Base-by-base conservation (phyloP, 2,113 vertebrate species). In the Nycticryphes semicollaris region DNA sequence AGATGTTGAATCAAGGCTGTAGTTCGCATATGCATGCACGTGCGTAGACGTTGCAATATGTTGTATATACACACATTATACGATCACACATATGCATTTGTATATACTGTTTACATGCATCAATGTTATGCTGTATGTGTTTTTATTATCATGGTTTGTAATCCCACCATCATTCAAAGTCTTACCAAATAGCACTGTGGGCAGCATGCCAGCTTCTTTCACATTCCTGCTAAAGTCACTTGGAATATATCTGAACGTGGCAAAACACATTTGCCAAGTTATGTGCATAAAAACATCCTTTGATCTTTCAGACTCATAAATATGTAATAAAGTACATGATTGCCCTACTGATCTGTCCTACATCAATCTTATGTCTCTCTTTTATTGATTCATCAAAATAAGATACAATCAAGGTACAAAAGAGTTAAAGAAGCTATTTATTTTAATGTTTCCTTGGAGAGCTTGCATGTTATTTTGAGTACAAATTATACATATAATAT, bases 271-370 rank as follows among this genome's bases (percentile, higher is more conserved):
- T 98, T 98, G 98, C 98, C 98, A 98, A 98, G 98, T 97, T 98
- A 97, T 96, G 97, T 97, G 98, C 98, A 97, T 97, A 97, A 98
- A 98, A 98, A 97, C 97, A 98, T 98, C 98, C 98, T 98, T 98
- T 98, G 98, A 98, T 98, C 98, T 98, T 98, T 98, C 97, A 96
- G 96, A 96, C 97, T 97, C 98, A 98, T 98, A 98, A 98, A 98
- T 98, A 98, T 96, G 94, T 98, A 98, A 98, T 98, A 98, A 98
- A 98, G 96, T 97, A 97, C 95, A 97, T 95, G 94, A 97, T 97
- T 97, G 98, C 97, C 98, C 98, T 97, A 74, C 96, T 98, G 98
- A 98, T 98, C 97, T 97, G 94, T 97, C 96, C 96, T 93, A 95
- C 97, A 98, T 98, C 98, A 97, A 98, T 98, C 98, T 98, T 97